phyloP scores from a whole-genome alignment of 1,140 invertebrate species.

The Pogonognathellus flavescens region DNA sequence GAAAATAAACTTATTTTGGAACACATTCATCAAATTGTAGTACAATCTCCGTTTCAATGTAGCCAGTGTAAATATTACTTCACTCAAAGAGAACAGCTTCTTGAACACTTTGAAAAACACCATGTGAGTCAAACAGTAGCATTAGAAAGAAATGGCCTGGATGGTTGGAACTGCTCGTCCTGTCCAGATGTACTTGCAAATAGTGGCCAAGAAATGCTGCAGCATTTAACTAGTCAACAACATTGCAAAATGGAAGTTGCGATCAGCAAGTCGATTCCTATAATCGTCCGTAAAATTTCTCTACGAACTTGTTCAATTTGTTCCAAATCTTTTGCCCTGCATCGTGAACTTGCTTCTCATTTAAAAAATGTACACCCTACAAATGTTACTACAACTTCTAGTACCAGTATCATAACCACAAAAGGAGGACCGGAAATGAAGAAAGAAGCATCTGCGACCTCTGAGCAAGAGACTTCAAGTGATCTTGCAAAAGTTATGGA shows the following conservation, averaged over 20 bases:
- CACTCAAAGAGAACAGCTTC: conserved; percentile 39
- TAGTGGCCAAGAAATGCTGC: conserved; percentile 21
- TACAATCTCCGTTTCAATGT: conserved; percentile 55
- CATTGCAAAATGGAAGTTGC: conserved; percentile 57
- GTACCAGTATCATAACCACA: not conserved
- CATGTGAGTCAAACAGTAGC: conserved; percentile 12
- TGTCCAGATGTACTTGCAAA: conserved; percentile 13
- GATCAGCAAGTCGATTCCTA: conserved; percentile 58
- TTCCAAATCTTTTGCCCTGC: conserved; percentile 29
- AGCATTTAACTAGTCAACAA: conserved; percentile 24
- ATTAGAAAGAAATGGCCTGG: not conserved
- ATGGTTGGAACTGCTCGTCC: conserved; percentile 55
- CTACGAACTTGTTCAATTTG: conserved; percentile 14
- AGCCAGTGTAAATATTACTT: conserved; percentile 58
- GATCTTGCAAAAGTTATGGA: too few relatives aligned
- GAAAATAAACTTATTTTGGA: conserved; percentile 58
- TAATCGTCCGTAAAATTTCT: conserved; percentile 45
- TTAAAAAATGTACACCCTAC: not conserved
- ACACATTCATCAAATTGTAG: conserved; percentile 52
- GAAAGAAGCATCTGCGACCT: too few relatives aligned
- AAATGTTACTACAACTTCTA: not conserved
- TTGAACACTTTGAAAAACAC: conserved; percentile 47
- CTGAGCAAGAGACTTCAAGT: too few relatives aligned
- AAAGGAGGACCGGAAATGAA: not conserved
- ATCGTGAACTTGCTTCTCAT: conserved; percentile 39